Conservation (phyloP, 1,140 invertebrate species). For the Nixonia krombeini region DNA sequence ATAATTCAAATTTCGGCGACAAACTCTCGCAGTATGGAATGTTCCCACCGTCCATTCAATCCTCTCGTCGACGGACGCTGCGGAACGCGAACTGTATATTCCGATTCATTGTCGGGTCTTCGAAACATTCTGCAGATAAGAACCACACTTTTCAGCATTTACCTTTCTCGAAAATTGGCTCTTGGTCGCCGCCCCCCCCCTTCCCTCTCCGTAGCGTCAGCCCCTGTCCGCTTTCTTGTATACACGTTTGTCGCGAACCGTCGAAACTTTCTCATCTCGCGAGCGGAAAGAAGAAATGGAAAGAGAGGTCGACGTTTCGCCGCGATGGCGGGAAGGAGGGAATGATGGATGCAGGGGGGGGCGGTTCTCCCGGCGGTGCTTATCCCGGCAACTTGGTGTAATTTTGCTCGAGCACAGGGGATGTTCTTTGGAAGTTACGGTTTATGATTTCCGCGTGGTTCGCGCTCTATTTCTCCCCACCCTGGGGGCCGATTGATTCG, state of each 20-base stretch:
- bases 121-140: conserved; percentile 17
- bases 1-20: too few relatives aligned
- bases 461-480: background rate
- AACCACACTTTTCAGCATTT: conserved; percentile 19
- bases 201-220: too few relatives aligned
- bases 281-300: background rate
- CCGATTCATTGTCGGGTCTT: conserved; percentile 9
- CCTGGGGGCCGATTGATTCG: conserved; percentile 7
- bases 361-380: conserved; percentile 16
- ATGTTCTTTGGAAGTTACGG: conserved; percentile 4
- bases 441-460: conserved; percentile 25
- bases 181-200: too few relatives aligned
- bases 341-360: conserved; percentile 13
- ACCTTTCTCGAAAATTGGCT: conserved; percentile 35
- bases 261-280: conserved; percentile 48
- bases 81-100: background rate
- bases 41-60: background rate
- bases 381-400: conserved; percentile 31
- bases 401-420: conserved; percentile 19
- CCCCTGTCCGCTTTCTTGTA: background rate
- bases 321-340: background rate
- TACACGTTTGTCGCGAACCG: conserved; percentile 5
- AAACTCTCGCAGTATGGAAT: background rate
- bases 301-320: background rate
- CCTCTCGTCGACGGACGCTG: background rate